These are phyloP conservation scores for Sinocyclocheilus anophthalmus DNA, from an alignment of 2,113 vertebrate genomes.

Conservation along the genomic window DNA sequence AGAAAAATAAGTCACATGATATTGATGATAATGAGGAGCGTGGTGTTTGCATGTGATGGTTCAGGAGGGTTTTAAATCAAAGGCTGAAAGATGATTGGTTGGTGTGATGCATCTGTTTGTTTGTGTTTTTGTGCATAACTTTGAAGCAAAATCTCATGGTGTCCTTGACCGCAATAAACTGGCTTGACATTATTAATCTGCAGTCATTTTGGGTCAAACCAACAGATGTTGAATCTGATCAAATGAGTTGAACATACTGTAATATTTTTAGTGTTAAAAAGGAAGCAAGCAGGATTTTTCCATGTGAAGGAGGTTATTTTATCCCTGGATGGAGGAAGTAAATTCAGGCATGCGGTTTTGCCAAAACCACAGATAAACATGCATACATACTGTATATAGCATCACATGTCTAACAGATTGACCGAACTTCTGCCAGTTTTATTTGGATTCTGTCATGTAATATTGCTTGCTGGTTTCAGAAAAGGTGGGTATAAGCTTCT, in stretches of 20 bases:
- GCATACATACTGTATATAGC: not conserved
- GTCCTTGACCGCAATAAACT: not conserved
- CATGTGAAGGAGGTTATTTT: not conserved
- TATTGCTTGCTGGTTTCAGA: not conserved
- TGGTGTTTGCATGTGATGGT: not conserved
- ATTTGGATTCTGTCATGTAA: not conserved
- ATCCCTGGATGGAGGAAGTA: not conserved
- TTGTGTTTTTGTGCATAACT: not conserved
- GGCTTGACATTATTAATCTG: not conserved
- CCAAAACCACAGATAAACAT: not conserved
- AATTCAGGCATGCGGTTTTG: not conserved
- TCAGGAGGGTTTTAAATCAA: not conserved
- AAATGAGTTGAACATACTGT: not conserved
- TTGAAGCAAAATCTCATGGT: not conserved
- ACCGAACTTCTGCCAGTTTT: not conserved
- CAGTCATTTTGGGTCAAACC: not conserved
- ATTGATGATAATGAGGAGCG: not conserved
- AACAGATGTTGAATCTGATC: not conserved
- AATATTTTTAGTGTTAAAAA: not conserved
- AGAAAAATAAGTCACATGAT: not conserved
- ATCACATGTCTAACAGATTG: not conserved
- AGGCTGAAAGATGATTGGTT: conserved; percentile 48
- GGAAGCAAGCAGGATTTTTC: not conserved
- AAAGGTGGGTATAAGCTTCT: not conserved
- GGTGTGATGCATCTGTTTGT: conserved; percentile 36